phyloP scores from a whole-genome alignment of 2,888 invertebrate species.

The Ennomos erosarius region DNA sequence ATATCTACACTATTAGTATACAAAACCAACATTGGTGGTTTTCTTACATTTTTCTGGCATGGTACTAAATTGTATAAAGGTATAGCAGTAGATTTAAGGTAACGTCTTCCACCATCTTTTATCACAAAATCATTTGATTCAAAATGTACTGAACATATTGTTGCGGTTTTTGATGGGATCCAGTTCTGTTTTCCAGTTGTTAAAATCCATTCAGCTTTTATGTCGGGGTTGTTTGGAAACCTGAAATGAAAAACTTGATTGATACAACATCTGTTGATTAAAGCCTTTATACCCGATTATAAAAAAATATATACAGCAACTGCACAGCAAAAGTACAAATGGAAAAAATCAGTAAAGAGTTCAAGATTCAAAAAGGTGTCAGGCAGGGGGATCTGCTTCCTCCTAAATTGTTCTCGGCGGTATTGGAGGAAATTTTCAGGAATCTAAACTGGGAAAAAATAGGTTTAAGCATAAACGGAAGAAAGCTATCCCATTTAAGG shows the following conservation, averaged over 20 bases:
- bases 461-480: too few relatives aligned
- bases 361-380: too few relatives aligned
- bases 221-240: constrained; percentile 10
- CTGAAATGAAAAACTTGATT: constrained; percentile 5
- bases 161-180: constrained; percentile 13
- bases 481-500: too few relatives aligned
- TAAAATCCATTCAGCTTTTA: constrained; percentile 18
- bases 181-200: constrained; percentile 18
- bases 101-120: constrained; percentile 21
- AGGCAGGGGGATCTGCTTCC: too few relatives aligned
- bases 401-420: too few relatives aligned
- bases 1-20: neutral
- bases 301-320: too few relatives aligned
- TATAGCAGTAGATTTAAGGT: constrained; percentile 10
- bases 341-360: too few relatives aligned
- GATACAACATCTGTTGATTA: too few relatives aligned
- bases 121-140: constrained; percentile 13
- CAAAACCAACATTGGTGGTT: neutral
- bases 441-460: too few relatives aligned
- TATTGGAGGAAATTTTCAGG: too few relatives aligned
- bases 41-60: constrained; percentile 1
- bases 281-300: too few relatives aligned
- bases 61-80: constrained; percentile 3
- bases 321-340: too few relatives aligned
- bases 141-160: constrained; percentile 24